phyloP scores from a whole-genome alignment of 1,140 invertebrate genomes.

The Microplitis mediator region DNA sequence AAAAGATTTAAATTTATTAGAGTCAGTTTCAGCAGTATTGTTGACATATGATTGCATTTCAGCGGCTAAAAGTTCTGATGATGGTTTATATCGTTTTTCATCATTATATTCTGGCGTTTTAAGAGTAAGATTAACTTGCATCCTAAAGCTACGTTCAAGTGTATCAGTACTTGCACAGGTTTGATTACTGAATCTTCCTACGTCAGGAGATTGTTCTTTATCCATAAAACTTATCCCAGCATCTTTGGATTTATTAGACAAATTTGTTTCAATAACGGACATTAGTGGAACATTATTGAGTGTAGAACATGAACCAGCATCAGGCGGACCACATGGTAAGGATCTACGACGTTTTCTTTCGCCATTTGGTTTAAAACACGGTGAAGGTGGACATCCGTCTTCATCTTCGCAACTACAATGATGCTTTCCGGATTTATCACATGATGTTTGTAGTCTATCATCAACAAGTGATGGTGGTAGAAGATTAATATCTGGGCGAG shows the following conservation, averaged over 20 bases:
- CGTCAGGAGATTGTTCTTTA: slow-evolving; percentile 16
- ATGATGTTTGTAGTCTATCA: slow-evolving; percentile 73
- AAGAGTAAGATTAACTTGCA: slow-evolving; percentile 46
- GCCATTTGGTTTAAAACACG: slow-evolving; percentile 47
- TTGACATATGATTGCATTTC: background rate
- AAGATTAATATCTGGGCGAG: slow-evolving; percentile 27
- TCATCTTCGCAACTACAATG: slow-evolving; percentile 70
- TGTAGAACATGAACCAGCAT: slow-evolving; percentile 5
- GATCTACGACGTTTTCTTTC: slow-evolving; percentile 58
- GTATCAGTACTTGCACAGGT: slow-evolving; percentile 36
- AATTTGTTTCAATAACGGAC: slow-evolving; percentile 24
- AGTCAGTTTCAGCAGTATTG: background rate
- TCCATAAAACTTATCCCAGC: slow-evolving; percentile 23
- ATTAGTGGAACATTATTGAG: slow-evolving; percentile 41
- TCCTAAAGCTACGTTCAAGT: slow-evolving; percentile 48
- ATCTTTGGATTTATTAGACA: background rate
- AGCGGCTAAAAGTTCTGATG: slow-evolving; percentile 28
- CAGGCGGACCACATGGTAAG: slow-evolving; percentile 52
- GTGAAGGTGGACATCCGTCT: slow-evolving; percentile 51
- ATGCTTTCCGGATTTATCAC: slow-evolving; percentile 75
- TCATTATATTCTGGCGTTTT: slow-evolving; percentile 46
- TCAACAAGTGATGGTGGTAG: slow-evolving; percentile 65
- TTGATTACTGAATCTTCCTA: slow-evolving; percentile 11
- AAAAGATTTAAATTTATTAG: slow-evolving; percentile 20
- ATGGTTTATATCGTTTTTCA: slow-evolving; percentile 55